Evolutionary conservation across 35 echinoderm and acorn worm genomes (phyloP), one percentile per base, ranked within the genome.

Genomic region (Ophioderma brevispina): DNA sequence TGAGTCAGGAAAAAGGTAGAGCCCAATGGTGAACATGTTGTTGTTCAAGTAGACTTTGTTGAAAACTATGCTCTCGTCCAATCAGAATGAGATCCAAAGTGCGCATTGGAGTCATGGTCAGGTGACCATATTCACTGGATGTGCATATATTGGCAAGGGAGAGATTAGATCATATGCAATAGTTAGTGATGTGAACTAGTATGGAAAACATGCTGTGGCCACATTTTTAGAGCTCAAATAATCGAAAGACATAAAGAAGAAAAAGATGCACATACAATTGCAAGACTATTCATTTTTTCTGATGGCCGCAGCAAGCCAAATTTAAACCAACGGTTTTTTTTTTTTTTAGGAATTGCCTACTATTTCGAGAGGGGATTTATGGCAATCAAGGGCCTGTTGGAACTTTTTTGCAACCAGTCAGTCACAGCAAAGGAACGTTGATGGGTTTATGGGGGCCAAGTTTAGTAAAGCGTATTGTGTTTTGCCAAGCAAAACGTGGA

Each of bases 341-440:
- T 46, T 4, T 4, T 17, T 46, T 46, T 8, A 52, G 21, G 21
- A 52, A 8, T 11, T 52, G 21, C 21, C 46, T n/a, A n/a, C 46
- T 52, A 11, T 21, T 52, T 81, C 56, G 25, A 91, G 79, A 32
- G 86, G 56, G 76, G 81, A n/a, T n/a, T 33, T 83, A 87, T 78
- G 81, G 77, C 35, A n/a, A 21, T 92, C 0, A 75, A 91, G n/a
- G n/a, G 49, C 84, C 87, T 76, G 28, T 15, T 91, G 93, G 89
- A 91, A 95, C 43, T 95, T 87, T 78, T 95, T 95, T 49, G 19
- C 70, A 35, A 91, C 89, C 23, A 81, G 64, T n/a, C n/a, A n/a
- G n/a, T 40, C 93, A 95, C 87, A 89, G 93, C 5, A 95, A 95
- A 89, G 93, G 93, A 38, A 76, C 82, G 34, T 75, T 91, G 17